Base-by-base conservation (phyloP, 2,888 invertebrate species). In the Drosophila emarginata region DNA sequence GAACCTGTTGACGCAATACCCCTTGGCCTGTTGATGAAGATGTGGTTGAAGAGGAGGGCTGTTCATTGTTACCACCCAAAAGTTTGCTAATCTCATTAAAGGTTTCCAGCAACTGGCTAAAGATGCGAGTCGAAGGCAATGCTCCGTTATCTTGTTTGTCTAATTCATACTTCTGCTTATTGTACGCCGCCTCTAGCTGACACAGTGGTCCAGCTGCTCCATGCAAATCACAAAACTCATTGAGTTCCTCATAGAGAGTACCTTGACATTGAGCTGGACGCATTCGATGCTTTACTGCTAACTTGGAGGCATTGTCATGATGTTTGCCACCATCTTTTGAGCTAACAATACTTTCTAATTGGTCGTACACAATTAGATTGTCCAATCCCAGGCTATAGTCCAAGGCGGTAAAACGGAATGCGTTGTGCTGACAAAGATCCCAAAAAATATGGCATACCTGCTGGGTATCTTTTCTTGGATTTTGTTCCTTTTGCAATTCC, bases 351-450 rank as follows among this genome's bases (percentile, higher is more conserved):
- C 23, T 59, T 50, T 79, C 88, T 32, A 84, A 51, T 3, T 70
- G 65, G 57, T 91, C 90, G 62, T 89, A 90, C 52, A 89, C 81
- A 9, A 84, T 76, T 9, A 91, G 61, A 1, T 77, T 77, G 54
- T 91, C 91, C 36, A 91, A 56, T 1, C 84, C 90, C 15, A 76
- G 70, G 26, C 77, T 78, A 60, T 80, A 89, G 61, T 90, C 89
- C 3, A 81, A 52, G 0, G 85, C 90, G 0, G 87, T 85, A 54
- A 77, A 86, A 4, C 89, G 78, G 23, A 90, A 90, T 1, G 89
- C 90, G 50, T 12, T 11, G 11, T 83, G 65, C 0, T 63, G 64
- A 28, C 85, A 64, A 2, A 84, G 64, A 4, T 74, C 66, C 85
- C 87, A 87, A 53, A 90, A 83, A 7, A 89, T 70, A 37, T 80